phyloP scores from a whole-genome alignment of 2,888 invertebrate genomes.

The Pelosia muscerda region DNA sequence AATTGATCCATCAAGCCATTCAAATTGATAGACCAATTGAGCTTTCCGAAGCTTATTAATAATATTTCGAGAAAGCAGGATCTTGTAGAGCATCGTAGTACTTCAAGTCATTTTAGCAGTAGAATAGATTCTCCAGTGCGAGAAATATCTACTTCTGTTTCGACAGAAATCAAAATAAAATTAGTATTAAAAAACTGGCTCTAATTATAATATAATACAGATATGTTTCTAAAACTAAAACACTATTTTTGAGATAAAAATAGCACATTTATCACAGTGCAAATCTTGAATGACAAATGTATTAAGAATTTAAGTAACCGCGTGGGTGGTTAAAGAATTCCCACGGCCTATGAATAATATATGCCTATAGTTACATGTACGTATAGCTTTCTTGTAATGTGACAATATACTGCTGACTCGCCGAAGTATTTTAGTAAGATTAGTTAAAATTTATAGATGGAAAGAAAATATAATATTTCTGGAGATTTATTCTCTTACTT shows the following conservation, averaged over 20 bases:
- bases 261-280: constrained; percentile 40
- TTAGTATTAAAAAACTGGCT: background rate
- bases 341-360: constrained; percentile 59
- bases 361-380: constrained; percentile 20
- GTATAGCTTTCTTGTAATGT: constrained; percentile 42
- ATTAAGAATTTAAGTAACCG: constrained; percentile 54
- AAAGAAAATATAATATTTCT: constrained; percentile 46
- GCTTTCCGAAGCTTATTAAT: too few relatives aligned
- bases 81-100: too few relatives aligned
- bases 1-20: too few relatives aligned
- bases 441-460: constrained; percentile 56
- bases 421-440: constrained; percentile 56
- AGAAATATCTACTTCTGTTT: too few relatives aligned
- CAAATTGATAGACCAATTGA: too few relatives aligned
- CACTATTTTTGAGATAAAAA: constrained; percentile 7
- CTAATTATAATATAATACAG: background rate
- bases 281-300: constrained; percentile 64
- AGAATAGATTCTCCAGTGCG: too few relatives aligned
- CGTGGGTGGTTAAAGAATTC: constrained; percentile 57
- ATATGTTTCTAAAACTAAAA: background rate
- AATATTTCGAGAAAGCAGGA: too few relatives aligned
- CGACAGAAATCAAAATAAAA: background rate
- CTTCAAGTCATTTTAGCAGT: too few relatives aligned
- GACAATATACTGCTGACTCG: constrained; percentile 55
- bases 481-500: constrained; percentile 45